Conservation (phyloP, 2,888 invertebrate genomes). For the Erannis defoliaria region DNA sequence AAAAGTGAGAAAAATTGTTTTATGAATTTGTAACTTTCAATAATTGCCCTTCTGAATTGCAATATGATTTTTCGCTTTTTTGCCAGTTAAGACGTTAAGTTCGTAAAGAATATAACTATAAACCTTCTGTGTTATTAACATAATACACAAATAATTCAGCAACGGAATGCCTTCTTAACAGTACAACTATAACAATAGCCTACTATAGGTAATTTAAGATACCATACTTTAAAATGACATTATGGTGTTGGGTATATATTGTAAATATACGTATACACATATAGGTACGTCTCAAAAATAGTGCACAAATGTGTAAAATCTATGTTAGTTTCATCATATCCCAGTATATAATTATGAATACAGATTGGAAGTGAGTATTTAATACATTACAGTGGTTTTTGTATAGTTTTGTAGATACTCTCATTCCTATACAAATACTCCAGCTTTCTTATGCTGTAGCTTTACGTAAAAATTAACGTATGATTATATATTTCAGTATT, state of each 20-base stretch:
- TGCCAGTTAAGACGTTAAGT: conserved; percentile 70
- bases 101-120: conserved; percentile 53
- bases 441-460: conserved; percentile 41
- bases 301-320: conserved; percentile 29
- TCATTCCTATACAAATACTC: neutral
- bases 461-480: conserved; percentile 32
- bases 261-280: conserved; percentile 4
- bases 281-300: conserved; percentile 30
- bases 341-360: conserved; percentile 1
- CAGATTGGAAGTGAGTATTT: conserved; percentile 15
- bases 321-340: conserved; percentile 8
- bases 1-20: conserved; percentile 78
- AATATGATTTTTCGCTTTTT: conserved; percentile 74
- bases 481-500: conserved; percentile 39
- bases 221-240: conserved; percentile 63
- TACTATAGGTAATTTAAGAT: conserved; percentile 76
- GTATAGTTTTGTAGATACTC: neutral
- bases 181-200: conserved; percentile 84
- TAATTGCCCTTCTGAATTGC: conserved; percentile 53
- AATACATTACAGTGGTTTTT: neutral
- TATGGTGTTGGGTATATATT: conserved; percentile 35
- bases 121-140: conserved; percentile 81
- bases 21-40: conserved; percentile 48
- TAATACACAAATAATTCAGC: conserved; percentile 75
- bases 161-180: conserved; percentile 86